A percentile compares a stretch with the other conserved stretches of the same genome.
Conservation (phyloP, 2,797 vertebrate genomes). For the Myotis planiceps region DNA sequence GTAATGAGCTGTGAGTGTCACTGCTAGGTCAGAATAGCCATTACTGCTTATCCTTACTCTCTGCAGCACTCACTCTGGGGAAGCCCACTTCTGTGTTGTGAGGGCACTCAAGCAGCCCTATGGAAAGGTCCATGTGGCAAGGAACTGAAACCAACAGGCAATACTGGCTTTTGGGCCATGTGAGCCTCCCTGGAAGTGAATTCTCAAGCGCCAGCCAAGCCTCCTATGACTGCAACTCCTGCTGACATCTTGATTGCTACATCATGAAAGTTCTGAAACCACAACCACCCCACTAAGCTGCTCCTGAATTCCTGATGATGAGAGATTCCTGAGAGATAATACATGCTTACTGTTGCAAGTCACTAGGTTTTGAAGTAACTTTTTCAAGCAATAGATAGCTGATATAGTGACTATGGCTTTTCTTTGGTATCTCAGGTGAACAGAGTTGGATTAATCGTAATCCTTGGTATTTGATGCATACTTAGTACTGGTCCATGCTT, state of each 20-base stretch:
- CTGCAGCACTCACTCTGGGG: not conserved
- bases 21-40: not conserved
- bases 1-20: not conserved
- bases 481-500: not conserved
- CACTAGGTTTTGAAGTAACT: not conserved
- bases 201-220: not conserved
- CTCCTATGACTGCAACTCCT: not conserved
- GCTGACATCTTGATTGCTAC: not conserved
- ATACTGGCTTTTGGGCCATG: not conserved
- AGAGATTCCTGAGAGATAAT: conserved; percentile 2
- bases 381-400: not conserved
- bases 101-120: not conserved
- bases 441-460: not conserved
- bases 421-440: not conserved
- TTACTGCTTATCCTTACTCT: not conserved
- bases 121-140: not conserved
- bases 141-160: not conserved
- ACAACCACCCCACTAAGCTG: not conserved
- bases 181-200: not conserved
- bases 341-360: not conserved
- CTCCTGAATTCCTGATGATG: not conserved
- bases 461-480: not conserved
- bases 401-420: not conserved
- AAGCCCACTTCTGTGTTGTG: not conserved
- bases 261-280: not conserved